Evolutionary conservation across 2,888 invertebrate species (phyloP).

Genomic region (Agriopis marginaria): DNA sequence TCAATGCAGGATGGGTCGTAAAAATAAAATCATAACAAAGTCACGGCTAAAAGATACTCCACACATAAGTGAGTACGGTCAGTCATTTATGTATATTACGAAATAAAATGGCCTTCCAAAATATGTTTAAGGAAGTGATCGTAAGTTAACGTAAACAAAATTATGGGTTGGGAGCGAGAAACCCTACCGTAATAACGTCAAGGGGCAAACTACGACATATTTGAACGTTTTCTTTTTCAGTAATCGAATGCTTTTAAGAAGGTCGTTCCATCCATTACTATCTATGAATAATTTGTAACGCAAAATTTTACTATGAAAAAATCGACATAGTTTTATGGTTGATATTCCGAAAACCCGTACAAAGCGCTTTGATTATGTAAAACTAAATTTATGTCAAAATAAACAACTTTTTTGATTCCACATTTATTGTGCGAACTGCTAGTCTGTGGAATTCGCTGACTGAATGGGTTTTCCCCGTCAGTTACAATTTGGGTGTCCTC

Average conservation of each 20-base stretch:
- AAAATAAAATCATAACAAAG: conserved; percentile 7
- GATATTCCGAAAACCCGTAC: no score
- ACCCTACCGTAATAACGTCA: conserved; percentile 58
- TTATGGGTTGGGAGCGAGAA: conserved; percentile 40
- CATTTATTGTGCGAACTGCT: no score
- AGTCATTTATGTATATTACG: conserved; percentile 30
- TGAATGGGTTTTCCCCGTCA: no score
- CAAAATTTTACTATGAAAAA: not conserved
- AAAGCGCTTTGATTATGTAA: no score
- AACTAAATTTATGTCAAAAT: no score
- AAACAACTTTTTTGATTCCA: no score
- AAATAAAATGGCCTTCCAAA: conserved; percentile 33
- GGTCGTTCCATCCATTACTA: conserved; percentile 3
- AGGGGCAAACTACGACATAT: conserved; percentile 52
- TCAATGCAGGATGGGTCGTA: not conserved
- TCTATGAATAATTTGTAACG: conserved; percentile 7
- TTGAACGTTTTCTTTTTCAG: conserved; percentile 49
- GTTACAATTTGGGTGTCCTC: no score
- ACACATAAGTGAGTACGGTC: conserved; percentile 30
- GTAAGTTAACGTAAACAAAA: conserved; percentile 39
- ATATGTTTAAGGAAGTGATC: conserved; percentile 34
- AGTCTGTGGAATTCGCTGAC: no score
- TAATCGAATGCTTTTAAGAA: conserved; percentile 46
- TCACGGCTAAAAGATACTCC: conserved; percentile 6
- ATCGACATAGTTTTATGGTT: no score